Evolutionary conservation across 2,888 invertebrate species (phyloP), one percentile per base, ranked within the genome.

Genomic region (Shargacucullia verbasci): DNA sequence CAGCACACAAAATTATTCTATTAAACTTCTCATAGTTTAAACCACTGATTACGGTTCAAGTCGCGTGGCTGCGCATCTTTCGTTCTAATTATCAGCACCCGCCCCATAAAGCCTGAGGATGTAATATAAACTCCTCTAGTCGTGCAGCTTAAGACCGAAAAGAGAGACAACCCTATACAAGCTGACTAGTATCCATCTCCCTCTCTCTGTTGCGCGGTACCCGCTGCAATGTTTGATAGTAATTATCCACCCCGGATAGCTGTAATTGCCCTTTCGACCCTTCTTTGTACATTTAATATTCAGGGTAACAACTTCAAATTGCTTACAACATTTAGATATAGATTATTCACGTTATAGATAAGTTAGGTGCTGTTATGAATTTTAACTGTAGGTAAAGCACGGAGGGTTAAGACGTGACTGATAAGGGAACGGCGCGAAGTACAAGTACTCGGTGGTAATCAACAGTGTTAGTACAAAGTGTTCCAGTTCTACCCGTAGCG

Each of bases 61-160:
- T 83, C 85, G 87, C 92, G 91, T 92, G 92, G 87, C 86, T 84
- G 86, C 88, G 92, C 92, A 93, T 93, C 90, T 89, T 88, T 84
- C 85, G 82, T 83, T 86, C 90, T 92, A 91, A 93, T 93, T 92
- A 92, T 89, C 86, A 89, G 83, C 86, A 83, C 82, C 83, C 85
- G 80, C 81, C 81, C 84, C 79, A 82, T 84, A 85, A 88, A 85
- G 84, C 87, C 82, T 73, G 72, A 75, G 80, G 80, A 83, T 79
- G 78, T 78, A 76, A 78, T 77, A 78, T 84, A 80, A 82, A 82
- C 82, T 82, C 81, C 81, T 81, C 74, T 80, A 84, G 81, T 81
- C 76, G 77, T 79, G 80, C 76, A 73, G 79, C 83, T 84, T 81
- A 81, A 79, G 63, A 66, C 71, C 41, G 60, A 59, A 75, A 77